Base-by-base conservation (phyloP, 2,113 vertebrate species). In the Anseranas semipalmata region DNA sequence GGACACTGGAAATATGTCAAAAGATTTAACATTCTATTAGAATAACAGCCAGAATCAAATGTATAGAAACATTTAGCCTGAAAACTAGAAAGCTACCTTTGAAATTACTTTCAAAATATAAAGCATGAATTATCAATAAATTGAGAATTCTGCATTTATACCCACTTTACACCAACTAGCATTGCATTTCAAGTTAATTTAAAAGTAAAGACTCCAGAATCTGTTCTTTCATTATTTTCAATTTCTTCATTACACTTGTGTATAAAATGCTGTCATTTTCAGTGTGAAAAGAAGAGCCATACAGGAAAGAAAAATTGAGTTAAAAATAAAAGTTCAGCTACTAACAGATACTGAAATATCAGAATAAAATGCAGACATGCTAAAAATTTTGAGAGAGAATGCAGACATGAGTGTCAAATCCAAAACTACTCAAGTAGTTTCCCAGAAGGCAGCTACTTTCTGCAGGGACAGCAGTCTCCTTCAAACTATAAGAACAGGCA, bases 1-100 rank as follows among this genome's bases (percentile, higher is more conserved):
- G 86, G 99, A 99, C 91, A 99, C 99, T 99, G 96, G 19, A 96
- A 98, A 95, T 58, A 74, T 9, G 67, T 92, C 41, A 80, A 25
- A 65, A 58, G 14, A 13, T 76, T 93, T 66, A 20, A 55, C 50
- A 9, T 46, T 76, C 25, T 50, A 11, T 70, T 76, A 5, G 3
- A 72, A 87, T 22, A 71, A 14, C 30, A 87, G 48, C 8, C 73
- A 87, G 33, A 79, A 85, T 35, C 81, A 62, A 78, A 70, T 0
- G 0, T 3, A 5, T 20, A 72, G 30, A 70, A 93, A 16, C 24
- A 66, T 53, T 85, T 53, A 76, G 59, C n/a, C 30, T 22, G 3
- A 68, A 75, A 78, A 78, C 7, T 32, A 80, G 19, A 85, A 82
- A 89, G 35, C 50, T 21, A 58, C 19, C 25, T 79, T 56, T 60